Evolutionary conservation across 2,797 vertebrate genomes (phyloP), one percentile per base, ranked within the genome.

Genomic region (Perodicticus potto): DNA sequence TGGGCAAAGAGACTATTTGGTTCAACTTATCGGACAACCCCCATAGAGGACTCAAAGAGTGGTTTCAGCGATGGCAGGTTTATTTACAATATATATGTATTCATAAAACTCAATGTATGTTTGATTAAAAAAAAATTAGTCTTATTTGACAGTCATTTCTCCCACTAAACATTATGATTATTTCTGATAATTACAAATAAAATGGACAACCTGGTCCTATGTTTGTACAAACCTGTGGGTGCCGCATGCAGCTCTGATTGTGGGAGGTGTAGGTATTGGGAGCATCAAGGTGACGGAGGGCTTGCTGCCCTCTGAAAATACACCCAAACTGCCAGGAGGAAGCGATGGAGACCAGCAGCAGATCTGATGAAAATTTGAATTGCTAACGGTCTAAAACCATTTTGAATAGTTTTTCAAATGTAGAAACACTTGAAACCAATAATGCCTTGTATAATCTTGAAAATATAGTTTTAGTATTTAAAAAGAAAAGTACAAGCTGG

Each of bases 381-480:
- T 63, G 25, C 49, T 94, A 9, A 55, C 89, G 65, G 34, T 73
- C 81, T 63, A 78, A 72, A 63, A 40, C 37, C 43, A 25, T 73
- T 45, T 49, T 49, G 63, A 73, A 19, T 77, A 11, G 23, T 87
- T 94, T 89, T 40, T 67, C 80, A 86, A 77, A 55, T 78, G 57
- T 16, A 76, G 65, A 80, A 94, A 86, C 13, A 53, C 82, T 81
- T 67, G 59, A 95, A 86, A 76, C 61, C 74, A 59, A 16, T 83
- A 78, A 65, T 77, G 43, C 27, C 81, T 85, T 25, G 80, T 89
- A 81, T 85, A 49, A 63, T 65, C 89, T 92, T 76, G 82, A 92
- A 95, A 82, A 77, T 45, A 1, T 8, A 43, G 40, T 80, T 72
- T 87, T 84, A 73, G 9, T 59, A 73, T 87, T 89, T 78, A 55